Percentiles rank a stretch among this genome's conserved stretches.
Conservation (phyloP, 2,888 invertebrate genomes). For the Drosophila mettleri region DNA sequence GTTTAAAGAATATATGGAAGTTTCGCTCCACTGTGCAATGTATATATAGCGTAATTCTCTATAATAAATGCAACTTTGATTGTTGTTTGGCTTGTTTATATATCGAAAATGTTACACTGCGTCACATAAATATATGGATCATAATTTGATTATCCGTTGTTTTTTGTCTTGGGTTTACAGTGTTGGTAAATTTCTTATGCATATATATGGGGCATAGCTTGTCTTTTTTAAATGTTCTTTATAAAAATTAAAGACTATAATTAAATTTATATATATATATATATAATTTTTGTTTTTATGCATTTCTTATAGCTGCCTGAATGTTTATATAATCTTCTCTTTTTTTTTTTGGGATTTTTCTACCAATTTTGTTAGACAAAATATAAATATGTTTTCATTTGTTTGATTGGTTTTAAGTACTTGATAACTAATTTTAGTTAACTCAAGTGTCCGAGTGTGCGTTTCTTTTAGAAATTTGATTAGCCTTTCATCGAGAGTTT, state of each 20-base stretch:
- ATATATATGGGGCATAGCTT: constrained; percentile 33
- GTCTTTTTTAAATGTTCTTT: constrained; percentile 58
- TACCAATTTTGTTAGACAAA: constrained; percentile 74
- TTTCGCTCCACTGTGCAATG: constrained; percentile 29
- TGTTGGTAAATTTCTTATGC: constrained; percentile 38
- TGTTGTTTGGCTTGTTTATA: constrained; percentile 49
- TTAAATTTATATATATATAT: constrained; percentile 18
- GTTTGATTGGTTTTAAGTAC: constrained; percentile 31
- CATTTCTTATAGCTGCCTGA: constrained; percentile 62
- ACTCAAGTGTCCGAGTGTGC: constrained; percentile 37
- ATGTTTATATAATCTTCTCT: constrained; percentile 30
- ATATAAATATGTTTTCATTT: constrained; percentile 67
- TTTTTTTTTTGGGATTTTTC: constrained; percentile 16
- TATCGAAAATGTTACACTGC: constrained; percentile 23
- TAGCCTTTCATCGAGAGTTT: constrained; percentile 57
- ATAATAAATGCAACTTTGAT: constrained; percentile 51
- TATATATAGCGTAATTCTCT: constrained; percentile 28
- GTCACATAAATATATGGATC: constrained; percentile 37
- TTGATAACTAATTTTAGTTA: constrained; percentile 44
- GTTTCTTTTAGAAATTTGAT: constrained; percentile 77
- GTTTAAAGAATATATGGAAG: constrained; percentile 27
- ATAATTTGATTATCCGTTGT: constrained; percentile 17
- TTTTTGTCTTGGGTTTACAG: constrained; percentile 51
- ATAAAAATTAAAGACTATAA: constrained; percentile 67
- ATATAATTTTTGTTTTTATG: constrained; percentile 23